phyloP scores from a whole-genome alignment of 2,888 invertebrate genomes.

The Hyalella azteca region DNA sequence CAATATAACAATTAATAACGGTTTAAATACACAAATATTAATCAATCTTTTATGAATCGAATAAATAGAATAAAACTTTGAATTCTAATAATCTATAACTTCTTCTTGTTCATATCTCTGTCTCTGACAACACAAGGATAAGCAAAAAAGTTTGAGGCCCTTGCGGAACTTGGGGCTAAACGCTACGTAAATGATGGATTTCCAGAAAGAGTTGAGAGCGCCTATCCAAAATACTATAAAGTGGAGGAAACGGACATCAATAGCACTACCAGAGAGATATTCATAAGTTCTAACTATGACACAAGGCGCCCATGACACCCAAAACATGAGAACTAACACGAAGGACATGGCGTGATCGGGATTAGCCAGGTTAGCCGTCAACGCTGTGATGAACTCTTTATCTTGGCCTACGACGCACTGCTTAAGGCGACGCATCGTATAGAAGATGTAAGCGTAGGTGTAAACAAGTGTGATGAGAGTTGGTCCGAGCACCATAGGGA shows the following conservation, averaged over 20 bases:
- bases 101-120: slow-evolving; percentile 31
- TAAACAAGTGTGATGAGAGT: slow-evolving; percentile 92
- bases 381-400: slow-evolving; percentile 88
- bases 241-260: slow-evolving; percentile 81
- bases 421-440: slow-evolving; percentile 83
- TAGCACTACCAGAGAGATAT: slow-evolving; percentile 61
- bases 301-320: slow-evolving; percentile 94
- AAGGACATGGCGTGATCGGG: slow-evolving; percentile 96
- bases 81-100: not conserved
- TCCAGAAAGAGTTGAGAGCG: slow-evolving; percentile 93
- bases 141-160: slow-evolving; percentile 83
- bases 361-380: slow-evolving; percentile 88
- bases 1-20: slow-evolving; percentile 18
- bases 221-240: slow-evolving; percentile 95
- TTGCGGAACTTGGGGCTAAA: slow-evolving; percentile 92
- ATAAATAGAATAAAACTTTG: slow-evolving; percentile 1
- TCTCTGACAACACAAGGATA: slow-evolving; percentile 80
- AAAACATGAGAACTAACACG: slow-evolving; percentile 86
- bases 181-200: slow-evolving; percentile 85
- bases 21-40: slow-evolving; percentile 17
- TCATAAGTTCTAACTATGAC: slow-evolving; percentile 81
- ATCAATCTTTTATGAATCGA: slow-evolving; percentile 1
- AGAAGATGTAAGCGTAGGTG: slow-evolving; percentile 93
- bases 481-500: slow-evolving; percentile 88
- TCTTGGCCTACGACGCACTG: slow-evolving; percentile 88